phyloP scores from a whole-genome alignment of 2,113 vertebrate species.

The Salminus brasiliensis region DNA sequence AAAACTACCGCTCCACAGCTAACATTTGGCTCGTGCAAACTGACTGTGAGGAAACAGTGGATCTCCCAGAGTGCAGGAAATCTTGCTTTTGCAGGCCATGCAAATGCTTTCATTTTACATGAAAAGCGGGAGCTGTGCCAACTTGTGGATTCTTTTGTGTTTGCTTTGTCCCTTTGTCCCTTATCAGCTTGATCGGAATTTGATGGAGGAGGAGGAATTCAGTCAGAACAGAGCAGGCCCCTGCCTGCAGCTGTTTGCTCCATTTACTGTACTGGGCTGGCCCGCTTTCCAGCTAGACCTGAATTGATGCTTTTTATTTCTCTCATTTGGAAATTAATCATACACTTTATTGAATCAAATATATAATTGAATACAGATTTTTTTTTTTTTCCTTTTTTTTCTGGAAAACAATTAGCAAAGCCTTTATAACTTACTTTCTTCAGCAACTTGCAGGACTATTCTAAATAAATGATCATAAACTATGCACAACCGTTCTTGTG shows the following conservation, averaged over 20 bases:
- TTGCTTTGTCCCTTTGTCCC: not conserved
- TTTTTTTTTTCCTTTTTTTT: too few relatives aligned
- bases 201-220: not conserved
- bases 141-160: constrained; percentile 12
- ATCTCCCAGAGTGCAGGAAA: not conserved
- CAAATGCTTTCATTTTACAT: constrained; percentile 4
- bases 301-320: not conserved
- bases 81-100: constrained; percentile 6
- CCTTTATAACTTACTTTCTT: too few relatives aligned
- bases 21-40: not conserved
- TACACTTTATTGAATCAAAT: too few relatives aligned
- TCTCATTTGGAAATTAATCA: too few relatives aligned
- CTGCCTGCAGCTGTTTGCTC: not conserved
- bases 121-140: not conserved
- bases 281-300: not conserved
- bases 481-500: too few relatives aligned
- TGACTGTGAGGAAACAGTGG: not conserved
- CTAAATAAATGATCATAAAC: too few relatives aligned
- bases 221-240: not conserved
- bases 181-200: constrained; percentile 5
- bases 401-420: too few relatives aligned
- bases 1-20: not conserved
- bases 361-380: too few relatives aligned
- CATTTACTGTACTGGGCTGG: not conserved
- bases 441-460: too few relatives aligned